phyloP scores from a whole-genome alignment of 2,113 vertebrate species.

The Trichomycterus rosablanca region DNA sequence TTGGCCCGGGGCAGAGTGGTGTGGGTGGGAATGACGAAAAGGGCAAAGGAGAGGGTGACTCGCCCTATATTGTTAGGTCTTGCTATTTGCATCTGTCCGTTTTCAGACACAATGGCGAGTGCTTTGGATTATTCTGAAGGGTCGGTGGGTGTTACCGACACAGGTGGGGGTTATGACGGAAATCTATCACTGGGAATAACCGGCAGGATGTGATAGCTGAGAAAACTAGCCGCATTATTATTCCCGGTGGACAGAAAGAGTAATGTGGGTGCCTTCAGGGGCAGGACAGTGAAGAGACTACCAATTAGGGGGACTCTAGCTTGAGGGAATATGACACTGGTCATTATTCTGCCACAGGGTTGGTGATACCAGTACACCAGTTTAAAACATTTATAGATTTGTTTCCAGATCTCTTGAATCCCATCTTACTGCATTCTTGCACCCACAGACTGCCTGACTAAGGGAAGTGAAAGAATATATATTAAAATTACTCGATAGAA shows the following conservation, averaged over 20 bases:
- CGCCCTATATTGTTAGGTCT: conserved; percentile 46
- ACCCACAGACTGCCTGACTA: too few relatives aligned
- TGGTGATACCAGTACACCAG: conserved; percentile 5
- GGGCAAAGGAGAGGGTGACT: conserved; percentile 51
- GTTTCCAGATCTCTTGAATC: too few relatives aligned
- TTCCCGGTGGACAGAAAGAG: conserved; percentile 2
- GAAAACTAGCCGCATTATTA: conserved; percentile 18
- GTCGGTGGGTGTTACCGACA: neutral
- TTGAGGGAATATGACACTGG: conserved; percentile 19
- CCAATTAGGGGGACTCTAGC: conserved; percentile 24
- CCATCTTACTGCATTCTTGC: too few relatives aligned
- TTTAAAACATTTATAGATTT: neutral
- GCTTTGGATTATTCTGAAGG: conserved; percentile 3
- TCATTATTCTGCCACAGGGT: conserved; percentile 32
- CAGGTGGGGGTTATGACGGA: conserved; percentile 18
- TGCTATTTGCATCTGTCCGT: conserved; percentile 50
- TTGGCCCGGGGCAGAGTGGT: neutral
- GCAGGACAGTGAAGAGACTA: conserved; percentile 5
- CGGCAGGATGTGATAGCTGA: neutral
- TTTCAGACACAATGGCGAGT: conserved; percentile 52
- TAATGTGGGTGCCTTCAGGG: conserved; percentile 13
- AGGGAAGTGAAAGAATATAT: too few relatives aligned
- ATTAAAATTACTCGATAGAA: conserved; percentile 31
- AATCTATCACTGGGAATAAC: neutral
- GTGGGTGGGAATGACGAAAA: conserved; percentile 38